Evolutionary conservation across 1,140 invertebrate genomes (phyloP), one percentile per base, ranked within the genome.

Genomic region (Neelides sp.): DNA sequence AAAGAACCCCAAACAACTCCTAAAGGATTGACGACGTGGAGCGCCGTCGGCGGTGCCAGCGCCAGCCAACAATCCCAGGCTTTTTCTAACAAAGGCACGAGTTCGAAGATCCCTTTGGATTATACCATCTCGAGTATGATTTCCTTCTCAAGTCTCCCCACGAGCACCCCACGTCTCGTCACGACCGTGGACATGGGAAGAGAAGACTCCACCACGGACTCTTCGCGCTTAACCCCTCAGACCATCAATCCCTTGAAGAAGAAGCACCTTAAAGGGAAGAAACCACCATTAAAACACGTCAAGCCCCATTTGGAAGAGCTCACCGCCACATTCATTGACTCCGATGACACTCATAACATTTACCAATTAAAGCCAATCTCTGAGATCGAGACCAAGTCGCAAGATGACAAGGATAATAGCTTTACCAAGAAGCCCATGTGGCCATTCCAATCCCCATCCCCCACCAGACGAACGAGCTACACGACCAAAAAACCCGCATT

Each of bases 21-120:
- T 1, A 61, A 61, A 49, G 59, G 59, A 12, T 35, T 61, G 30
- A 57, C 55, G 13, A 61, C 59, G 4, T 61, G 59, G 59, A 61
- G 59, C 40, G 59, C 45, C 2, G 52, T 61, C 2, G 52, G 55
- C 17, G 46, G 32, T n/a, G 37, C 3, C 19, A 26, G 20, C 35
- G 28, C n/a, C 17, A 39, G 50, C 17, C 32, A 34, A 17, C 36
- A 36, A 23, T 23, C 43, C 0, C 22, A 23, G 4, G 36, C 36
- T 23, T 44, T 30, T 15, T 42, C 15, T 28, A 35, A 37, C 23
- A 58, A 54, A 45, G 59, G 50, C 12, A 41, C 55, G 4, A 37
- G 47, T 13, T 50, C 55, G 30, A 52, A 50, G 35, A n/a, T 50
- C 1, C 55, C 55, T 8, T 20, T 42, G 2, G 59, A 61, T 27